phyloP scores from a whole-genome alignment of 92 coral and sea anemone species.

The Palythoa grandis region DNA sequence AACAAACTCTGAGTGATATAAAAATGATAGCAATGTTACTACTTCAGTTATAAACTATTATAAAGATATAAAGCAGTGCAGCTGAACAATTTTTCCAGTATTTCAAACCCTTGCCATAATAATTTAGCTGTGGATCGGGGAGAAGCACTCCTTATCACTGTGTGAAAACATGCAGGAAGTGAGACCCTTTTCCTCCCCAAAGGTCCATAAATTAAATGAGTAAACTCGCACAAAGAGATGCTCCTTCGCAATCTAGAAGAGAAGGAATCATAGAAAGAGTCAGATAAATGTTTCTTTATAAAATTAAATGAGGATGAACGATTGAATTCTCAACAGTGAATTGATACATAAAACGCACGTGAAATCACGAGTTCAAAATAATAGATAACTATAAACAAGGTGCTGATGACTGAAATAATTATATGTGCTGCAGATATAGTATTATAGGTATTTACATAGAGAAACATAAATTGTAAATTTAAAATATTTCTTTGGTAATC shows the following conservation, averaged over 20 bases:
- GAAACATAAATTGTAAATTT: conserved; percentile 20
- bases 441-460: conserved; percentile 7
- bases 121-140: conserved; percentile 18
- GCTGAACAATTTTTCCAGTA: conserved; percentile 28
- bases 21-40: conserved; percentile 23
- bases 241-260: conserved; percentile 33
- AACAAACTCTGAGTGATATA: conserved; percentile 34
- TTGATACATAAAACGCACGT: conserved; percentile 21
- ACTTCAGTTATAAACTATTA: conserved; percentile 23
- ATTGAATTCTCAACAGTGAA: conserved; percentile 25
- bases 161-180: conserved; percentile 24
- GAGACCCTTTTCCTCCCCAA: conserved; percentile 31
- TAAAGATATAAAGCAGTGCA: conserved; percentile 23
- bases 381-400: conserved; percentile 29
- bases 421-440: conserved; percentile 28
- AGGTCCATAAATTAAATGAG: conserved; percentile 16
- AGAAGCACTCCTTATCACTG: conserved; percentile 19
- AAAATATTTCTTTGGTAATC: background rate
- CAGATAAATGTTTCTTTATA: conserved; percentile 34
- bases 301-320: conserved; percentile 22
- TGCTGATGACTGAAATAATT: conserved; percentile 32
- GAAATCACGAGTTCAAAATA: conserved; percentile 35
- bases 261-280: conserved; percentile 20
- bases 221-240: background rate
- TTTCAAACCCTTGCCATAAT: conserved; percentile 29